A percentile compares a stretch with the other conserved stretches of the same genome.
Evolutionary conservation across 1,140 invertebrate genomes (phyloP).

Genomic region (Calycopis cecrops): DNA sequence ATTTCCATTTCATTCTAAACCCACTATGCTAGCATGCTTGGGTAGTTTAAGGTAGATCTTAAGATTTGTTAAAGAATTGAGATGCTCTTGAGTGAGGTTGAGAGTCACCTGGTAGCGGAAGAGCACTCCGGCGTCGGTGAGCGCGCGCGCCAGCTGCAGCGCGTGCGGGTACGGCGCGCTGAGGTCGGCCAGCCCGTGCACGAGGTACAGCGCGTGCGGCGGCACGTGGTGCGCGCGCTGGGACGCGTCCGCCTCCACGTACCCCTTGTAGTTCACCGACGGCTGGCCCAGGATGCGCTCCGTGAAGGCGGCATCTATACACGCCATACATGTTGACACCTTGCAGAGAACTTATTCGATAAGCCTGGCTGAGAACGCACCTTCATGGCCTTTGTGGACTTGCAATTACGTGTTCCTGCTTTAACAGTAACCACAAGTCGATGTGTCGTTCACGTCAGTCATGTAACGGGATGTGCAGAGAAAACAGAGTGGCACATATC

Average conservation of each 20-base stretch:
- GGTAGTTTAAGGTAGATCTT: too few species aligned
- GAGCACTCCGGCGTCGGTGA: conserved; percentile 89
- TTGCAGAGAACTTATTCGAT: too few species aligned
- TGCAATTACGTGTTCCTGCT: too few species aligned
- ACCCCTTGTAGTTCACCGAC: conserved; percentile 92
- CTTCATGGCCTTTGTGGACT: neutral
- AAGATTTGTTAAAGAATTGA: too few species aligned
- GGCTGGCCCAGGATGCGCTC: conserved; percentile 93
- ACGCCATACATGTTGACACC: too few species aligned
- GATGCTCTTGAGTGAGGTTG: neutral
- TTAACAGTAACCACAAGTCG: too few species aligned
- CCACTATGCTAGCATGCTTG: too few species aligned
- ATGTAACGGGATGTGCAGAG: too few species aligned
- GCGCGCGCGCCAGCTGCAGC: conserved; percentile 89
- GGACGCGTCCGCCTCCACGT: conserved; percentile 93
- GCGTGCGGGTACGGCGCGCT: conserved; percentile 95
- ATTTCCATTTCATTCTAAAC: too few species aligned
- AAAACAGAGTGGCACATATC: too few species aligned
- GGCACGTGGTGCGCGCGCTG: conserved; percentile 89
- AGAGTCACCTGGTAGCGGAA: conserved; percentile 91
- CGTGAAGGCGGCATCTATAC: conserved; percentile 93
- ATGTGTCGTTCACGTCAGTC: too few species aligned
- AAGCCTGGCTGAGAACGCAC: neutral
- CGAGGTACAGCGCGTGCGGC: conserved; percentile 88
- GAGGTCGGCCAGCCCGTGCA: conserved; percentile 93